Conservation (phyloP, 2,113 vertebrate genomes). For the Dunckerocampus dactyliophorus region DNA sequence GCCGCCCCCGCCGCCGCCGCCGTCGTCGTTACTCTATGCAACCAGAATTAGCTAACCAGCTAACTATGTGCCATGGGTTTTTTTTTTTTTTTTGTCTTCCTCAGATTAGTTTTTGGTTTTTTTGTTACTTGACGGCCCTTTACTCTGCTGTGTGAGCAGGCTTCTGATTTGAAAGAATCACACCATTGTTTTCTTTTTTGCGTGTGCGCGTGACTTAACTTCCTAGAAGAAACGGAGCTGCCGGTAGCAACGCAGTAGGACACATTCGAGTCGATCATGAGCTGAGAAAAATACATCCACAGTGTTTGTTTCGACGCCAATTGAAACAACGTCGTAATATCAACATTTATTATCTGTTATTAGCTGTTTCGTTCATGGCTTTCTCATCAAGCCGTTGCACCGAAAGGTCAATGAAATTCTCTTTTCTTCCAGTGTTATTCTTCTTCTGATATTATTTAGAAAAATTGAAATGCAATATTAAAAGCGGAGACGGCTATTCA, state of each 20-base stretch:
- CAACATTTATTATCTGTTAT: neutral
- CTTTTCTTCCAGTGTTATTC: constrained; percentile 70
- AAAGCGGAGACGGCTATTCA: constrained; percentile 66
- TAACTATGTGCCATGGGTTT: constrained; percentile 80
- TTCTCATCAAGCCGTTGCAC: constrained; percentile 70
- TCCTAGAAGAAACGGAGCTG: constrained; percentile 71
- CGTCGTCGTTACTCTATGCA: constrained; percentile 77
- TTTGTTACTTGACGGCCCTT: constrained; percentile 51
- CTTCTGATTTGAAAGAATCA: constrained; percentile 55
- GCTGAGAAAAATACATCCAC: constrained; percentile 39
- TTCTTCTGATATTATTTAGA: neutral
- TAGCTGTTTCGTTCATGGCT: constrained; percentile 49
- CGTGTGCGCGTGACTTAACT: constrained; percentile 63
- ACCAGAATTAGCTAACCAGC: constrained; percentile 78
- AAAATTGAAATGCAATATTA: constrained; percentile 80
- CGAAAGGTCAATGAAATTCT: constrained; percentile 69
- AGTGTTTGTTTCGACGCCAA: constrained; percentile 50
- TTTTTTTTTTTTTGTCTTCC: constrained; percentile 79
- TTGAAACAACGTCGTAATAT: neutral
- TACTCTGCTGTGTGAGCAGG: constrained; percentile 60
- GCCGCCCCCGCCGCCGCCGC: constrained; percentile 30
- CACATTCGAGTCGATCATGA: constrained; percentile 50
- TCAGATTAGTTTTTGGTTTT: constrained; percentile 47
- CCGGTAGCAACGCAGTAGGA: constrained; percentile 63
- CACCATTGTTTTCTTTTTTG: constrained; percentile 51